Conservation (phyloP, 2,797 vertebrate species). For the Moxostoma hubbsi region DNA sequence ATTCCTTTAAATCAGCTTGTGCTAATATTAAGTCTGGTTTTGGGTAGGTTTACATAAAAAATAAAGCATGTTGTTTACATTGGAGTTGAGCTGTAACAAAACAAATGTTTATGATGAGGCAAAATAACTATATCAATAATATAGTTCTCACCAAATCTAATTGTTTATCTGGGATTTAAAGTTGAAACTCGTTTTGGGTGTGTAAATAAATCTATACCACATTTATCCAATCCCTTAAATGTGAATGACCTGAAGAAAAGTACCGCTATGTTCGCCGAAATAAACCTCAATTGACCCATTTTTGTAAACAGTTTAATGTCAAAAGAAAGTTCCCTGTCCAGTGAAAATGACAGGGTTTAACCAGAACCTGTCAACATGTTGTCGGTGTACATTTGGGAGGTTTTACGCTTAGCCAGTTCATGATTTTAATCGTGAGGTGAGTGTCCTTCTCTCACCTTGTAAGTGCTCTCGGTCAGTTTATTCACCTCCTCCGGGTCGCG, state of each 20-base stretch:
- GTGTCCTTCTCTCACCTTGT: conserved; percentile 78
- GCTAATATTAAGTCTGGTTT: not conserved
- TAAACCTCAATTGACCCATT: not conserved
- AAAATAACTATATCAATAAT: not conserved
- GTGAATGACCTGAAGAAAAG: not conserved
- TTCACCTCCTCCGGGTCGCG: conserved; percentile 88
- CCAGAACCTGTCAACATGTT: not conserved
- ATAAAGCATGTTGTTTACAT: not conserved
- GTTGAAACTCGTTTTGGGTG: not conserved
- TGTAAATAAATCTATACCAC: not conserved
- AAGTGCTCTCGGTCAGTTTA: conserved; percentile 92
- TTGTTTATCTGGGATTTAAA: not conserved
- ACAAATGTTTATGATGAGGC: not conserved
- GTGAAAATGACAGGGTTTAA: too few species aligned
- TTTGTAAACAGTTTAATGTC: not conserved
- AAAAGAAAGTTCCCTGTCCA: not conserved
- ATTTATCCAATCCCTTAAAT: conserved; percentile 11
- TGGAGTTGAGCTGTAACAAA: not conserved
- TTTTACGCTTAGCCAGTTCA: not conserved
- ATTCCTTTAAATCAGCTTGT: not conserved
- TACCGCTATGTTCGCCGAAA: not conserved
- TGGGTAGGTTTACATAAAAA: not conserved
- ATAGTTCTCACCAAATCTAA: not conserved
- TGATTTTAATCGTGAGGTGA: not conserved
- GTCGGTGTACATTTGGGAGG: not conserved